phyloP scores from a whole-genome alignment of 1,140 invertebrate genomes.

The Trachelipus rathkii region DNA sequence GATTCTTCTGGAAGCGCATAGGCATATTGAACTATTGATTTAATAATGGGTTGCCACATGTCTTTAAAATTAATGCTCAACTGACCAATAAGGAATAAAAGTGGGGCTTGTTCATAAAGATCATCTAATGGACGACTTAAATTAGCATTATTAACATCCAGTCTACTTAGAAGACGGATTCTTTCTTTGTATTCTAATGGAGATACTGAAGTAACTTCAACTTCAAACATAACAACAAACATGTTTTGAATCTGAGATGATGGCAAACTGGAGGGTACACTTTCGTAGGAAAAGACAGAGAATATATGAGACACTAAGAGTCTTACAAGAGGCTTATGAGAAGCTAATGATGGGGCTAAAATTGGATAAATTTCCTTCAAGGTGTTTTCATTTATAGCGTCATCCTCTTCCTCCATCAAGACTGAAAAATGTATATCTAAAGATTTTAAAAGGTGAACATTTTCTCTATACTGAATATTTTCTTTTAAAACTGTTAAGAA shows the following conservation, averaged over 20 bases:
- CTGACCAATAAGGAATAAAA: constrained; percentile 74
- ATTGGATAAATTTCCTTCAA: constrained; percentile 55
- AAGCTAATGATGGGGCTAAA: constrained; percentile 59
- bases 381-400: constrained; percentile 48
- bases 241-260: constrained; percentile 52
- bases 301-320: constrained; percentile 66
- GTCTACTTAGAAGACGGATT: constrained; percentile 65
- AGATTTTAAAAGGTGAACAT: constrained; percentile 46
- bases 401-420: constrained; percentile 25
- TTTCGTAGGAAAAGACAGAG: constrained; percentile 60
- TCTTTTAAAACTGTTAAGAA: constrained; percentile 47
- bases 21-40: constrained; percentile 69
- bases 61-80: constrained; percentile 82
- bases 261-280: constrained; percentile 48
- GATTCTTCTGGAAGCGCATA: constrained; percentile 59
- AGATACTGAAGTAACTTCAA: constrained; percentile 62
- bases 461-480: constrained; percentile 39
- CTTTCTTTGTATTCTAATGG: constrained; percentile 74
- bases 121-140: constrained; percentile 45
- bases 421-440: constrained; percentile 48
- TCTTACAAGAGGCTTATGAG: constrained; percentile 63
- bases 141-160: constrained; percentile 55
- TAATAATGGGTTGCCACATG: constrained; percentile 75
- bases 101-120: constrained; percentile 57
- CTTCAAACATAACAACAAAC: constrained; percentile 64